Percentiles rank a stretch among this genome's conserved stretches.
phyloP scores from a whole-genome alignment of 2,888 invertebrate genomes.

The Ephialtes manifestator region DNA sequence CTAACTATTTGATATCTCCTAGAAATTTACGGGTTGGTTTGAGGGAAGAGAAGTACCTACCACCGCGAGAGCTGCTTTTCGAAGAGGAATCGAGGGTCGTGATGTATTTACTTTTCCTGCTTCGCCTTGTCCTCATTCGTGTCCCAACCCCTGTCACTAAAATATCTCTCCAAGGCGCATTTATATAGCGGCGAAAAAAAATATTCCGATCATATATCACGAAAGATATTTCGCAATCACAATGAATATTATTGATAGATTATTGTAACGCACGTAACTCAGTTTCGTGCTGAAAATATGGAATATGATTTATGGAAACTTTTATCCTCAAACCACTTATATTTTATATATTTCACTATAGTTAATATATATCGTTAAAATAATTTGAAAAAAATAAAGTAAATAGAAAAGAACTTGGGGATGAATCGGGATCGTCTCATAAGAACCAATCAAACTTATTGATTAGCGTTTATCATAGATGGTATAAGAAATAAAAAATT shows the following conservation, averaged over 20 bases:
- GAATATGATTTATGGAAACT: no score
- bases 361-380: no score
- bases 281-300: no score
- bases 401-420: no score
- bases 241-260: conserved; percentile 6
- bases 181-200: neutral
- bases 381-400: no score
- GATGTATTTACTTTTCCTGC: conserved; percentile 55
- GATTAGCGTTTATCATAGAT: no score
- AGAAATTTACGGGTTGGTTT: conserved; percentile 41
- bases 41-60: conserved; percentile 18
- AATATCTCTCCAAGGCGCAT: conserved; percentile 16
- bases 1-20: conserved; percentile 44
- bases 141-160: conserved; percentile 29
- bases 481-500: no score
- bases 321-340: no score
- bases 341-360: no score
- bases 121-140: conserved; percentile 17
- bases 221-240: neutral
- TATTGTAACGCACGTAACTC: neutral
- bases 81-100: conserved; percentile 21
- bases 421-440: no score
- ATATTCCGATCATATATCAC: neutral
- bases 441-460: no score
- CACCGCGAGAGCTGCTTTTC: neutral